These are phyloP conservation scores for Torymus texanus DNA, from an alignment of 2,888 invertebrate genomes.

Conservation along the genomic window DNA sequence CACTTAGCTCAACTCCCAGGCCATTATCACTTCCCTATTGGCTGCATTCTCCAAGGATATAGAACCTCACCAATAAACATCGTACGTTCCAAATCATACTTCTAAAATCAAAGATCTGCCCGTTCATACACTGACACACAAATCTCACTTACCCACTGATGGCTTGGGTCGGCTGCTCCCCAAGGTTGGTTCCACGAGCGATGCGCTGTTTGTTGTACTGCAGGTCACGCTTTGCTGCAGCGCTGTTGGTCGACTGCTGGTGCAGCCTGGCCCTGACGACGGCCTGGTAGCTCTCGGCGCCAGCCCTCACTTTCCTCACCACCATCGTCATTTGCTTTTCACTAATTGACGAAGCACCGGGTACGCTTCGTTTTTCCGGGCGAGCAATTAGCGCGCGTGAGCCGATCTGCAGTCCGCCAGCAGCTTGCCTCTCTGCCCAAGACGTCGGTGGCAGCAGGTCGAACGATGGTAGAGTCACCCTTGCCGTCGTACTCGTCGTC, in stretches of 20 bases:
- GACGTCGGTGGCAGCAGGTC: neutral
- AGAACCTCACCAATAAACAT: neutral
- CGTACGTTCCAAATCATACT: neutral
- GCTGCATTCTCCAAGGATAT: no score
- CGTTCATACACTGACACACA: neutral
- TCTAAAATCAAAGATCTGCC: neutral
- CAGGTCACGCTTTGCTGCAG: conserved; percentile 34
- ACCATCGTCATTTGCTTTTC: no score
- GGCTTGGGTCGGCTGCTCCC: conserved; percentile 3
- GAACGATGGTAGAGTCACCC: no score
- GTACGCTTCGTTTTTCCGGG: conserved; percentile 6
- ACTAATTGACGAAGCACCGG: neutral
- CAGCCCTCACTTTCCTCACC: no score
- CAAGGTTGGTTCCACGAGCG: neutral
- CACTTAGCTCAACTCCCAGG: no score
- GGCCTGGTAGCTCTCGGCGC: neutral
- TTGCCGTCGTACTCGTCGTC: neutral
- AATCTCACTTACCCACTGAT: conserved; percentile 18
- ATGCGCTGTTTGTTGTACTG: conserved; percentile 26
- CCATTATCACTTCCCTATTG: no score
- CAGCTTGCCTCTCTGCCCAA: conserved; percentile 2
- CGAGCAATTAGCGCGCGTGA: conserved; percentile 34
- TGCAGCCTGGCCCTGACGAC: conserved; percentile 6
- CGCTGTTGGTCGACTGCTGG: conserved; percentile 48
- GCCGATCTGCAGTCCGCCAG: neutral